Percentiles rank a stretch among this genome's conserved stretches.
These are phyloP conservation scores for Radopholus similis DNA, from an alignment of 1,140 invertebrate species.

Conservation along the genomic window DNA sequence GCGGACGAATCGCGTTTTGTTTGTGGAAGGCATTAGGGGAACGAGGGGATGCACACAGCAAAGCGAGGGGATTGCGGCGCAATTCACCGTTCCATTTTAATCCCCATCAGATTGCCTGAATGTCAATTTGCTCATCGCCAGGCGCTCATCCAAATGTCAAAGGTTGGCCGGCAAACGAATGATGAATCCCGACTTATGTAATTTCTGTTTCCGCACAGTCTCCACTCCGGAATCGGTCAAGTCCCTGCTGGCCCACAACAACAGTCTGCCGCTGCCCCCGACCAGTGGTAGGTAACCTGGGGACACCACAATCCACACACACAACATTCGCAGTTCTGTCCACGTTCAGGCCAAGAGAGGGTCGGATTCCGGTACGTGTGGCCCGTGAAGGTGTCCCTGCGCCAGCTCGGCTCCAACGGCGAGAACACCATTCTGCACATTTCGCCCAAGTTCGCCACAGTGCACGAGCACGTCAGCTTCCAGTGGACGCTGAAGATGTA, in stretches of 20 bases:
- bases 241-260: neutral
- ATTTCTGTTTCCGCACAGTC: too few species aligned
- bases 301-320: neutral
- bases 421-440: constrained; percentile 48
- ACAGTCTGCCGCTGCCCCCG: neutral
- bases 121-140: too few species aligned
- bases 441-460: constrained; percentile 58
- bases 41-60: too few species aligned
- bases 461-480: constrained; percentile 58
- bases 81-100: too few species aligned
- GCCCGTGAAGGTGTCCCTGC: constrained; percentile 41
- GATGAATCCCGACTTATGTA: too few species aligned
- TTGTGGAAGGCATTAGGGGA: too few species aligned
- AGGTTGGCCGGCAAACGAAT: too few species aligned
- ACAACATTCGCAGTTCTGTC: neutral
- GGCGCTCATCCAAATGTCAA: too few species aligned
- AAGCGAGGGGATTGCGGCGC: too few species aligned
- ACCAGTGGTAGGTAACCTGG: too few species aligned
- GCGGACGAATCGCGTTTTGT: too few species aligned
- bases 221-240: neutral
- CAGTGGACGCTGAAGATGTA: constrained; percentile 58
- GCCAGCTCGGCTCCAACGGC: constrained; percentile 43
- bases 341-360: neutral
- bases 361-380: constrained; percentile 45
- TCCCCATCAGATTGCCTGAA: too few species aligned